Evolutionary conservation across 2,113 vertebrate species (phyloP).

Genomic region (Microtus richardsoni): DNA sequence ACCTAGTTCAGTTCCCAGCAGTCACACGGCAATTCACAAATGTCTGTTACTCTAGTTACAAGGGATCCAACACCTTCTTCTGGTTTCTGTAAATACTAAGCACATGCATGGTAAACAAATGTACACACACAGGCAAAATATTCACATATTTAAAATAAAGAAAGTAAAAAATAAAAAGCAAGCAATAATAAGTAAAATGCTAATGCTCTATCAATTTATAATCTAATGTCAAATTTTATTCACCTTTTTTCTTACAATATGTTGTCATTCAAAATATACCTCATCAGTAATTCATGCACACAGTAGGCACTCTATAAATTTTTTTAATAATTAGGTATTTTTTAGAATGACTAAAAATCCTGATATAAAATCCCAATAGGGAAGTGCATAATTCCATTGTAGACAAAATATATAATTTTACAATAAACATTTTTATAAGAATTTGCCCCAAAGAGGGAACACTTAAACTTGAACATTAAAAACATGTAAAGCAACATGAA

Average conservation of each 20-base stretch:
- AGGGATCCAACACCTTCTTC: background rate
- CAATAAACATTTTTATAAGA: conserved; percentile 86
- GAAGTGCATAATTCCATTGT: conserved; percentile 80
- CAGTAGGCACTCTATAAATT: conserved; percentile 74
- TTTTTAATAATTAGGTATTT: conserved; percentile 67
- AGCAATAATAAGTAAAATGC: conserved; percentile 54
- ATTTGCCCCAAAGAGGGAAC: conserved; percentile 84
- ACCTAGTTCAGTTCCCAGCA: background rate
- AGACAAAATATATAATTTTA: conserved; percentile 88
- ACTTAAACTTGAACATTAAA: conserved; percentile 72
- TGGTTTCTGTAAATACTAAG: background rate
- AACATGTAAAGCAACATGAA: conserved; percentile 57
- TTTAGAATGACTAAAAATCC: conserved; percentile 77
- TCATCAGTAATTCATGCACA: conserved; percentile 73
- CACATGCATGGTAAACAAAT: background rate
- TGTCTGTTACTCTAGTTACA: background rate
- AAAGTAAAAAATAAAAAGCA: background rate
- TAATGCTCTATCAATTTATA: conserved; percentile 60
- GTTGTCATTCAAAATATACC: conserved; percentile 74
- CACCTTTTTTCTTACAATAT: conserved; percentile 76
- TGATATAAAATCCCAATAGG: conserved; percentile 81
- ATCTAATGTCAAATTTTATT: conserved; percentile 76
- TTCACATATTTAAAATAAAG: background rate
- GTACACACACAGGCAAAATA: background rate
- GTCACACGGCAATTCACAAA: background rate